Evolutionary conservation across 2,888 invertebrate genomes (phyloP).

Genomic region (Helicoverpa assulta): DNA sequence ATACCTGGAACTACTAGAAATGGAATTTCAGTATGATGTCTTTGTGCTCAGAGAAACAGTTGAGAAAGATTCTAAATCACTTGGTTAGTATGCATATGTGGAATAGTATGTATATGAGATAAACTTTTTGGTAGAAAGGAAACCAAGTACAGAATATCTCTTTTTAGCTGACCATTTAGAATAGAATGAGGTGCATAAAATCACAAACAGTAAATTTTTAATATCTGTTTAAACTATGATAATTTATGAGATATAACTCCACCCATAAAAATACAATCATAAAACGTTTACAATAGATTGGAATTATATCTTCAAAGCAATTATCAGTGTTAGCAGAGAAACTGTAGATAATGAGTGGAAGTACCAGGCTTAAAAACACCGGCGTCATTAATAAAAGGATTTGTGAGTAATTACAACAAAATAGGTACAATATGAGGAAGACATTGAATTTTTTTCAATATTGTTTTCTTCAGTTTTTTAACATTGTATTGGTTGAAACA

Average conservation of each 20-base stretch:
- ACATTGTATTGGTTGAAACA: slow-evolving; percentile 4
- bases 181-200: not conserved
- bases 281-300: slow-evolving; percentile 16
- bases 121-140: too few relatives aligned
- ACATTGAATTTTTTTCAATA: slow-evolving; percentile 4
- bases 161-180: not conserved
- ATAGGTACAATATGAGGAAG: slow-evolving; percentile 12
- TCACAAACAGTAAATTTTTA: not conserved
- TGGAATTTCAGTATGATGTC: too few relatives aligned
- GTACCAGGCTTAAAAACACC: slow-evolving; percentile 23
- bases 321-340: slow-evolving; percentile 23
- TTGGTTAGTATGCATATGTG: too few relatives aligned
- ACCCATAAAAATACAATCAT: slow-evolving; percentile 25
- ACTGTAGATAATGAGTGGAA: slow-evolving; percentile 22
- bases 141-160: not conserved
- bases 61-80: too few relatives aligned
- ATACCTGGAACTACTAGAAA: too few relatives aligned
- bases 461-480: not conserved
- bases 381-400: slow-evolving; percentile 29
- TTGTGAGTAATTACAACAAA: slow-evolving; percentile 15
- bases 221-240: not conserved
- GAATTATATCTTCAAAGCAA: slow-evolving; percentile 11
- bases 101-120: too few relatives aligned
- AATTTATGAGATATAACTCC: slow-evolving; percentile 26
- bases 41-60: too few relatives aligned